phyloP scores from a whole-genome alignment of 2,797 vertebrate genomes.

The Harpagifer antarcticus region DNA sequence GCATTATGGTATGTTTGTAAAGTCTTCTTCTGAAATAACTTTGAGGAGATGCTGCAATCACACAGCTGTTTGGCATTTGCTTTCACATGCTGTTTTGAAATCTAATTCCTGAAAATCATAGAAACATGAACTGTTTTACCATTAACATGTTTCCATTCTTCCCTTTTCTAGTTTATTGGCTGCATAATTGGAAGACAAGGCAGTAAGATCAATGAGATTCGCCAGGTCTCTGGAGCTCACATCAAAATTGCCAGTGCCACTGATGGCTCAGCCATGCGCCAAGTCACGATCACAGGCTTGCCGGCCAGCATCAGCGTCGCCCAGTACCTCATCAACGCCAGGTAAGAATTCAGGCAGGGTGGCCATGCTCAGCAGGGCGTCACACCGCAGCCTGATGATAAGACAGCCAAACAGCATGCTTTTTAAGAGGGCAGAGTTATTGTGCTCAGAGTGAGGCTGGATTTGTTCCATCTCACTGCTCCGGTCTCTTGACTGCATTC shows the following conservation, averaged over 20 bases:
- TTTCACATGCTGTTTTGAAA: conserved; percentile 28
- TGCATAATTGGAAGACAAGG: conserved; percentile 99
- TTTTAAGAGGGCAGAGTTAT: conserved; percentile 56
- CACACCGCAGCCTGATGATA: conserved; percentile 49
- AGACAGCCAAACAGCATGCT: conserved; percentile 48
- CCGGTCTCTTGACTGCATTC: conserved; percentile 85
- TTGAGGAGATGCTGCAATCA: not conserved
- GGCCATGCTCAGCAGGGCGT: conserved; percentile 37
- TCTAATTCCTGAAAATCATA: conserved; percentile 41
- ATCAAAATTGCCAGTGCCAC: conserved; percentile 96
- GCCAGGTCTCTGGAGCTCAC: conserved; percentile 96
- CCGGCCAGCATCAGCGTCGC: conserved; percentile 95
- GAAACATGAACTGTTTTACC: conserved; percentile 47
- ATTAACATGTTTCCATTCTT: conserved; percentile 58
- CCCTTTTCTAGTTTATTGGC: conserved; percentile 89
- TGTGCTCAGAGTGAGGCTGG: conserved; percentile 62
- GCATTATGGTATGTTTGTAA: not conserved
- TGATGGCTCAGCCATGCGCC: conserved; percentile 93
- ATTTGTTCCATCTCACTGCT: conserved; percentile 72
- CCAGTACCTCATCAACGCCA: conserved; percentile 97
- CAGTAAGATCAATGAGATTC: conserved; percentile 98
- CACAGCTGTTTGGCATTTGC: not conserved
- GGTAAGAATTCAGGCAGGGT: conserved; percentile 84
- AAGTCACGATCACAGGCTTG: conserved; percentile 95
- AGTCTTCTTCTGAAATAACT: not conserved